These are phyloP conservation scores for Periparus ater DNA, from an alignment of 2,797 vertebrate genomes.

Conservation along the genomic window DNA sequence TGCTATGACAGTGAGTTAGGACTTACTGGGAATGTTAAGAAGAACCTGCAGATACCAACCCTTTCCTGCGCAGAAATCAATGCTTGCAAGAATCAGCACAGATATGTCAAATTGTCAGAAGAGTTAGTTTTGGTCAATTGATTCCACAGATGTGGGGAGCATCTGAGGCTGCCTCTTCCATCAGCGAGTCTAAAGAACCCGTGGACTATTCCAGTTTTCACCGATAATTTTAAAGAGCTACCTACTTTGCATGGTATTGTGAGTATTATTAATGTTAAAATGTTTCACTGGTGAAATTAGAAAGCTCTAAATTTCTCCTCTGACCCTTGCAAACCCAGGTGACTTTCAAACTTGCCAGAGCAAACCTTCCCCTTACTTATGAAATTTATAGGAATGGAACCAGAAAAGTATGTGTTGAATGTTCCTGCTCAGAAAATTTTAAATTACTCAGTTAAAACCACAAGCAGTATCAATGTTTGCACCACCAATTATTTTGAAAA, in stretches of 20 bases:
- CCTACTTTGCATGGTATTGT: background rate
- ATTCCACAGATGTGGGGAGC: background rate
- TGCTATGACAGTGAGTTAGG: background rate
- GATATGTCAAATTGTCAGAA: background rate
- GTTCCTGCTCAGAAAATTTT: background rate
- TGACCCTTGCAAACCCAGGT: background rate
- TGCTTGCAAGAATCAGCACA: background rate
- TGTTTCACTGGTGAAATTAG: background rate
- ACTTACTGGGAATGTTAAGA: background rate
- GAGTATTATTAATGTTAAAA: background rate
- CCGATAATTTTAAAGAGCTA: background rate
- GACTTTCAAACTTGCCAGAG: background rate
- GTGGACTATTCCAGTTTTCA: background rate
- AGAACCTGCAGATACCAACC: background rate
- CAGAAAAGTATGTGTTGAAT: background rate
- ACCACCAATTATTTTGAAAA: slow-evolving; percentile 44
- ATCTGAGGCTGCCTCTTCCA: background rate
- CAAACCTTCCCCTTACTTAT: background rate
- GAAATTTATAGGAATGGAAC: slow-evolving; percentile 28
- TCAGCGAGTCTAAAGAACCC: background rate
- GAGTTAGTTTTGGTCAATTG: background rate
- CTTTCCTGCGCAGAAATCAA: background rate
- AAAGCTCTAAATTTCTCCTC: background rate
- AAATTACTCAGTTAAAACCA: slow-evolving; percentile 43
- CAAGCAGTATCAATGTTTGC: slow-evolving; percentile 8